Base-by-base conservation (phyloP, 2,888 invertebrate species). In the Acanthosepion lycidas region DNA sequence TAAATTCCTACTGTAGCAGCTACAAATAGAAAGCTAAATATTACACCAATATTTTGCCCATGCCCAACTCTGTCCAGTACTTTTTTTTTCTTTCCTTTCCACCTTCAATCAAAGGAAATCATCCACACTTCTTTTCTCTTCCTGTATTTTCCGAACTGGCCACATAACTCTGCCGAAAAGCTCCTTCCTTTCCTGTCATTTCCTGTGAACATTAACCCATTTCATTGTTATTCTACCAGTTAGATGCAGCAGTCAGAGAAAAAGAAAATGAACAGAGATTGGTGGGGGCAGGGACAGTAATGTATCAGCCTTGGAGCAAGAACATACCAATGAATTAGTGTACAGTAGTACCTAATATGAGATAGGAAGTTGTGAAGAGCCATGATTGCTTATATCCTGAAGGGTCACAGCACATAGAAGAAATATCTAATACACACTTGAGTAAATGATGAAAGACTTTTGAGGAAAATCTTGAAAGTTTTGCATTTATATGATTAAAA, bases 41-140 rank as follows among this genome's bases (percentile, higher is more conserved):
- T 78, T 78, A 28, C 78, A 28, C 78, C 78, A 78, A 78, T 78
- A 78, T 78, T 78, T 78, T 78, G 28, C 78, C n/a, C 78, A 78
- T 78, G 78, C 78, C 9, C 28, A n/a, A 78, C n/a, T 78, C 78
- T 78, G 28, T 78, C n/a, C 78, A 78, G 78, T 9, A 28, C n/a
- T 78, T 78, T 78, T 78, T 78, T 64, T 64, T 15, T n/a, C 28
- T 78, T 28, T 15, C 78, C 78, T 78, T 78, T 78, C n/a, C 78
- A 78, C n/a, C 78, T 78, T 78, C 78, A 28, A 78, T 78, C 78
- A 78, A 78, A 78, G 78, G 78, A 78, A 78, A 78, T 78, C 78
- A 78, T 78, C n/a, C 78, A 78, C 78, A 78, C 78, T 78, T 78
- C 78, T 78, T n/a, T 78, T n/a, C 78, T n/a, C 78, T 78, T 78